A percentile compares a stretch with the other conserved stretches of the same genome.
These are phyloP conservation scores for Lasioglossum baleicum DNA, from an alignment of 1,140 invertebrate species.

Conservation along the genomic window DNA sequence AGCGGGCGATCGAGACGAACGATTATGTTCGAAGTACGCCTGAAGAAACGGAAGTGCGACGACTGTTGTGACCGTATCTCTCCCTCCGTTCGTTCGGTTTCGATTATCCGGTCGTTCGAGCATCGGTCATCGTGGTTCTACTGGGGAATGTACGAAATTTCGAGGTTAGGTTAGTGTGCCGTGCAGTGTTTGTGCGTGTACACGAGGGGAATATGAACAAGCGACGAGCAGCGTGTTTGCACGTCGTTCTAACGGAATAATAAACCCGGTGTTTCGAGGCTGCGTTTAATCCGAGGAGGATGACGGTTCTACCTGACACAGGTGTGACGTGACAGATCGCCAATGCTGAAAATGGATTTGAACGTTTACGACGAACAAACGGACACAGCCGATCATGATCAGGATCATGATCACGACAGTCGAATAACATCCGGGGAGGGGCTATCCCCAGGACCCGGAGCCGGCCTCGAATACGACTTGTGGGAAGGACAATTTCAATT, in stretches of 20 bases:
- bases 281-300: slow-evolving; percentile 28
- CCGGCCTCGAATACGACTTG: slow-evolving; percentile 87
- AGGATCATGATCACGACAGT: slow-evolving; percentile 45
- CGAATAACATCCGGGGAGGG: slow-evolving; percentile 51
- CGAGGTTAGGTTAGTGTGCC: slow-evolving; percentile 40
- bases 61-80: slow-evolving; percentile 27
- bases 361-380: slow-evolving; percentile 33
- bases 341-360: slow-evolving; percentile 31
- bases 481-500: slow-evolving; percentile 94
- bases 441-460: slow-evolving; percentile 60
- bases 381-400: slow-evolving; percentile 11
- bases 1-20: slow-evolving; percentile 53
- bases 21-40: slow-evolving; percentile 57
- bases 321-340: slow-evolving; percentile 59
- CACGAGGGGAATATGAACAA: neutral
- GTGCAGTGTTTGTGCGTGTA: neutral
- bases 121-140: neutral
- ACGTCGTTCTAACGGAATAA: slow-evolving; percentile 48
- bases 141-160: slow-evolving; percentile 11
- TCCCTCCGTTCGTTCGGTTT: neutral
- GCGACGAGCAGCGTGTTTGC: slow-evolving; percentile 16
- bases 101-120: slow-evolving; percentile 2
- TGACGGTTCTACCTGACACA: slow-evolving; percentile 51
- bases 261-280: slow-evolving; percentile 7
- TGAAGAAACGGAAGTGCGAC: slow-evolving; percentile 53